Evolutionary conservation across 2,113 vertebrate genomes (phyloP).

Genomic region (Apaloderma vittatum): DNA sequence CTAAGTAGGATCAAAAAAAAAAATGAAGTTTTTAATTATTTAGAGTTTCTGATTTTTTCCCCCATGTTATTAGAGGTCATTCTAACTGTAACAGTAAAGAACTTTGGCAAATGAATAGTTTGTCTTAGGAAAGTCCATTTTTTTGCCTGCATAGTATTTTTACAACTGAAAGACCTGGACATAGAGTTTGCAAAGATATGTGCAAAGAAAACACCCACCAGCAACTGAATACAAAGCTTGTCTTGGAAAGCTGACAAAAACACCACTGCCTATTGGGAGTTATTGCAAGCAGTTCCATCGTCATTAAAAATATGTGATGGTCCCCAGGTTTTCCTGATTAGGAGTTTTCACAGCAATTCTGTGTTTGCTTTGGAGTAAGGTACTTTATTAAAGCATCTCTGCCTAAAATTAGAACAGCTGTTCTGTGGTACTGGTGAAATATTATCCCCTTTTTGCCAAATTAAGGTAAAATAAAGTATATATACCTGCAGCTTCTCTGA

Average conservation of each 20-base stretch:
- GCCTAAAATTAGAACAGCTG: not conserved
- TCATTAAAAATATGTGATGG: not conserved
- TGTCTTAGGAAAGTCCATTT: not conserved
- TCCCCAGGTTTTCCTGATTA: not conserved
- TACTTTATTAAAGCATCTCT: not conserved
- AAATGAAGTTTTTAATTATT: not conserved
- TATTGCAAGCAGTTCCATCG: not conserved
- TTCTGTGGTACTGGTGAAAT: not conserved
- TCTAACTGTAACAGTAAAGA: not conserved
- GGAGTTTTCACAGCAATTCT: not conserved
- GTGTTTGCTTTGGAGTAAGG: not conserved
- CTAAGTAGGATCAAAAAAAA: not conserved
- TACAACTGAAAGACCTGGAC: not conserved
- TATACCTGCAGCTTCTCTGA: not conserved
- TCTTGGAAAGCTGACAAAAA: slow-evolving; percentile 10
- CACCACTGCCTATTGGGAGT: not conserved
- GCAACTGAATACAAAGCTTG: not conserved
- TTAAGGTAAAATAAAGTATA: not conserved
- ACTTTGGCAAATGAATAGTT: not conserved
- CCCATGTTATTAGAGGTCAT: not conserved
- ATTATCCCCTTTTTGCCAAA: not conserved
- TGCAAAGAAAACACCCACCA: not conserved
- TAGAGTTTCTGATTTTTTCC: not conserved
- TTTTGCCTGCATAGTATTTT: not conserved
- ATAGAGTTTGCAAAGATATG: not conserved